Percentiles rank a stretch among this genome's conserved stretches.
These are phyloP conservation scores for Dolichomitus sp. DNA, from an alignment of 2,888 invertebrate genomes.

Conservation along the genomic window DNA sequence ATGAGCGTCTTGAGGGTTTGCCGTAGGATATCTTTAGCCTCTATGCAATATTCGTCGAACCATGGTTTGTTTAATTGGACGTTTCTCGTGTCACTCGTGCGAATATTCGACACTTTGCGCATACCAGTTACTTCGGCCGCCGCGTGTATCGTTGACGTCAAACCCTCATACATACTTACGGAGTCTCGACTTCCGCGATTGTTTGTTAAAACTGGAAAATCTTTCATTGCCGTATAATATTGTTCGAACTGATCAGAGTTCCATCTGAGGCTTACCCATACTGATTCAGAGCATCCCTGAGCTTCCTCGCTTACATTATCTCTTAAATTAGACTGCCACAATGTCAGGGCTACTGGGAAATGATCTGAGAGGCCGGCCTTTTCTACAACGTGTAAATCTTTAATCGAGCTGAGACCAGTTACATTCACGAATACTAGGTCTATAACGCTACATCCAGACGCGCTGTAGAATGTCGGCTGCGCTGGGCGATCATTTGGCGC, in stretches of 20 bases:
- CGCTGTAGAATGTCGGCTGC: slow-evolving; percentile 1
- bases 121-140: slow-evolving; percentile 2
- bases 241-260: neutral
- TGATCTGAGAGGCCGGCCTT: slow-evolving; percentile 12
- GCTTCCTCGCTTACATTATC: neutral
- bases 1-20: neutral
- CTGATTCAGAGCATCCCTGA: neutral
- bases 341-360: neutral
- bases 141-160: slow-evolving; percentile 1
- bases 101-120: neutral
- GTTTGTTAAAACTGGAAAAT: neutral
- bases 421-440: slow-evolving; percentile 16
- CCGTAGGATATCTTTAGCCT: neutral
- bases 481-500: slow-evolving; percentile 11
- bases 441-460: neutral
- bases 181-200: neutral
- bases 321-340: neutral
- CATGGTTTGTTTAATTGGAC: neutral
- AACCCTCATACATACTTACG: neutral
- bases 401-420: neutral
- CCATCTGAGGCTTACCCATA: neutral
- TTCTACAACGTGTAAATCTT: neutral
- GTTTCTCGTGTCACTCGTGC: neutral
- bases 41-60: neutral
- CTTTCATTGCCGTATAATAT: neutral